Percentiles rank a stretch among this genome's conserved stretches.
Evolutionary conservation across 2,888 invertebrate species (phyloP).

Genomic region (Heliconius cydno): DNA sequence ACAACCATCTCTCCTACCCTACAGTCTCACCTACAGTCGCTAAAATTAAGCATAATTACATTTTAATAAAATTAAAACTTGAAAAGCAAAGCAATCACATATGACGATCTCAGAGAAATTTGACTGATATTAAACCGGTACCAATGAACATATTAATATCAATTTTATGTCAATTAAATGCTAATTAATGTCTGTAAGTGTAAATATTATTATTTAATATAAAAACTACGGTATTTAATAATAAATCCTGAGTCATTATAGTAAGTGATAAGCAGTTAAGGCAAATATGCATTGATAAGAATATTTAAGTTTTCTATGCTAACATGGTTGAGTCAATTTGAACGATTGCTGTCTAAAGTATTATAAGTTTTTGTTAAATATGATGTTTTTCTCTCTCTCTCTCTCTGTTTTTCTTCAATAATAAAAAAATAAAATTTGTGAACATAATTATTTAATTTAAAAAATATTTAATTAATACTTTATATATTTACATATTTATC

Average conservation of each 20-base stretch:
- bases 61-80: not conserved
- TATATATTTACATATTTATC: no score
- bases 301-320: not conserved
- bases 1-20: not conserved
- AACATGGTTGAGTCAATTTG: not conserved
- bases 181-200: not conserved
- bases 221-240: not conserved
- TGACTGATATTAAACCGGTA: no score
- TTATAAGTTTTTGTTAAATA: not conserved
- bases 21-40: not conserved
- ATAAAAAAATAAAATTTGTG: no score
- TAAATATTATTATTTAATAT: not conserved
- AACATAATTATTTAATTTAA: no score
- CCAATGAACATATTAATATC: no score
- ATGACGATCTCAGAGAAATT: not conserved
- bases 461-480: no score
- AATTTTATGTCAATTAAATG: no score
- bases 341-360: not conserved
- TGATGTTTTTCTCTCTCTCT: not conserved
- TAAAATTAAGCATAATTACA: not conserved
- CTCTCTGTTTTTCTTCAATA: not conserved
- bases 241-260: not conserved
- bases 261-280: not conserved
- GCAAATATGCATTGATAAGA: not conserved
- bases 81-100: constrained; percentile 4